phyloP scores from a whole-genome alignment of 2,888 invertebrate genomes.

The Lumbricus terrestris region DNA sequence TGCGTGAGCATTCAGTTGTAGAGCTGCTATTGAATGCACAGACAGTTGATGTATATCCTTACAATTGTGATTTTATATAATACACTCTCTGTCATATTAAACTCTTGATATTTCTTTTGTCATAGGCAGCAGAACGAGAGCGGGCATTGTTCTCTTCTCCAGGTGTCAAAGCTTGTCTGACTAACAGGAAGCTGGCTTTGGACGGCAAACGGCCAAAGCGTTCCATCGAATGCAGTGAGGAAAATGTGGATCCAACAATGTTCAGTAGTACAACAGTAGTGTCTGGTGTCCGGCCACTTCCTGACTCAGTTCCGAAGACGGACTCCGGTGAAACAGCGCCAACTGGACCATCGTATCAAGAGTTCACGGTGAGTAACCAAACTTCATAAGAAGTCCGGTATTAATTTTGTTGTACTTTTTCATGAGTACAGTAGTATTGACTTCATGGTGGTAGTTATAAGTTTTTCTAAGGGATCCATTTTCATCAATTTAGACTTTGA shows the following conservation, averaged over 20 bases:
- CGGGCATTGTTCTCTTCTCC: neutral
- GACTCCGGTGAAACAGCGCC: neutral
- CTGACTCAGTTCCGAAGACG: neutral
- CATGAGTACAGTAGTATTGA: too few relatives aligned
- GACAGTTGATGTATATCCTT: neutral
- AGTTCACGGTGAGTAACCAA: conserved; percentile 8
- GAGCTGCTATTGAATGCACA: neutral
- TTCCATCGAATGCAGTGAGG: neutral
- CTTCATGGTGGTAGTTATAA: neutral
- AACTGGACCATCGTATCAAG: neutral
- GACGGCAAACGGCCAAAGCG: neutral
- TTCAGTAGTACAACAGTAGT: neutral
- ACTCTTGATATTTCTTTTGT: neutral
- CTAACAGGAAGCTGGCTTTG: neutral
- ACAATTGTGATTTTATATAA: neutral
- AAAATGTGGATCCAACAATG: neutral
- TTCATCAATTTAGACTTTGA: neutral
- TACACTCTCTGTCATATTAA: neutral
- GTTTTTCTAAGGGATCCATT: neutral
- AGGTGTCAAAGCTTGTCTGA: neutral
- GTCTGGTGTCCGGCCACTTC: neutral
- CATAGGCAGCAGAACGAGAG: neutral
- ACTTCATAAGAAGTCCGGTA: too few relatives aligned
- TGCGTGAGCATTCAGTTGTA: neutral
- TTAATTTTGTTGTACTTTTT: too few relatives aligned